Evolutionary conservation across 2,797 vertebrate species (phyloP).

Genomic region (Phrynocephalus forsythii): DNA sequence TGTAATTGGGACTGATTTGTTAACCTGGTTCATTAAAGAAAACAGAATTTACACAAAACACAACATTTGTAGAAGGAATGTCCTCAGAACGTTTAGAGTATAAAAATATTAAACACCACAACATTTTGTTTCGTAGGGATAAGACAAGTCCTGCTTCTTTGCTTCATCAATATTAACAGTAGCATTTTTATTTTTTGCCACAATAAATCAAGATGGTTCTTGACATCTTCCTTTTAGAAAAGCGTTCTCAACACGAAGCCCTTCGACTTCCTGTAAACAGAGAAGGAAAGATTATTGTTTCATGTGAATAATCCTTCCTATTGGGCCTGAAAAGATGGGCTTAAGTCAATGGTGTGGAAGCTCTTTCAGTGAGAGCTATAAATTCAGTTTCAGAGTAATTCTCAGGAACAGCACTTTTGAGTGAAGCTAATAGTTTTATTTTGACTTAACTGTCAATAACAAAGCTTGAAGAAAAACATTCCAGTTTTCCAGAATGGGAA

Average conservation of each 20-base stretch:
- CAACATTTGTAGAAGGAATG: background rate
- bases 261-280: constrained; percentile 75
- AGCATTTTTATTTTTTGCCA: background rate
- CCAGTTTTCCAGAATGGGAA: no score
- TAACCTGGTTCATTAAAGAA: background rate
- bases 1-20: background rate
- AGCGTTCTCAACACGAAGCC: constrained; percentile 76
- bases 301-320: background rate
- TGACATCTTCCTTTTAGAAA: constrained; percentile 76
- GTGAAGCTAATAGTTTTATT: no score
- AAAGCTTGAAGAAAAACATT: no score
- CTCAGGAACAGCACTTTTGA: no score
- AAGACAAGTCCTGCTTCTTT: constrained; percentile 13
- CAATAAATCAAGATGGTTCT: constrained; percentile 24
- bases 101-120: background rate
- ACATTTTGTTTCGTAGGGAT: background rate
- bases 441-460: no score
- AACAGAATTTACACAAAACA: background rate
- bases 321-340: background rate
- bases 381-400: no score
- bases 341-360: background rate
- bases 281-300: constrained; percentile 9
- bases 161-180: background rate
- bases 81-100: background rate
- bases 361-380: no score